phyloP scores from a whole-genome alignment of 2,797 vertebrate genomes.

The Micropoecilia bifurca region DNA sequence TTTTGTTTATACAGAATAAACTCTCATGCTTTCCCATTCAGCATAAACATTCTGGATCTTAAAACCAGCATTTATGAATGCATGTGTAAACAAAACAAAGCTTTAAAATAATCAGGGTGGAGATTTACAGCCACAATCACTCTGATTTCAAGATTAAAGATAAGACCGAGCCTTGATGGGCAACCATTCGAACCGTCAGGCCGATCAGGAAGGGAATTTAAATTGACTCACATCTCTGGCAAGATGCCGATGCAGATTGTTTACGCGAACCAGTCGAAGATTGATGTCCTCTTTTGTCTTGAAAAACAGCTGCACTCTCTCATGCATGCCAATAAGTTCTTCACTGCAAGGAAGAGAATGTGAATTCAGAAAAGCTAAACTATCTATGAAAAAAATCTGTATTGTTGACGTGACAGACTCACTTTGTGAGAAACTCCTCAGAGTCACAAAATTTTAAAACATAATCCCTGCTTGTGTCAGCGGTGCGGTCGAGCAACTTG shows the following conservation, averaged over 20 bases:
- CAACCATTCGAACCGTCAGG: constrained; percentile 36
- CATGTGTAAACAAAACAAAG: constrained; percentile 71
- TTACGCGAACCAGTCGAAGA: constrained; percentile 63
- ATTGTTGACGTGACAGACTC: constrained; percentile 8
- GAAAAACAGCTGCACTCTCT: constrained; percentile 67
- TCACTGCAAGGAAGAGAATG: constrained; percentile 54
- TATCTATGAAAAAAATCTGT: background rate
- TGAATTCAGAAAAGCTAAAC: background rate
- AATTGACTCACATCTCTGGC: constrained; percentile 70
- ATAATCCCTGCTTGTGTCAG: constrained; percentile 15
- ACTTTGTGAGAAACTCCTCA: constrained; percentile 79
- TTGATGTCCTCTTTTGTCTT: constrained; percentile 61
- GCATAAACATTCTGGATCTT: background rate
- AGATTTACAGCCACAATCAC: constrained; percentile 42
- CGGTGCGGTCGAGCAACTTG: constrained; percentile 51
- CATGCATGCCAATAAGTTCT: constrained; percentile 69
- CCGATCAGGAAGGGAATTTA: constrained; percentile 20
- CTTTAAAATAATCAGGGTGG: constrained; percentile 44
- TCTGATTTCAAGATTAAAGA: constrained; percentile 22
- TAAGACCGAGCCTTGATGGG: constrained; percentile 16
- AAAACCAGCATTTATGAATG: constrained; percentile 27
- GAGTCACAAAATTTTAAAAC: constrained; percentile 77
- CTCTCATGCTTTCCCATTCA: background rate
- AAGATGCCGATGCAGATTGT: constrained; percentile 46
- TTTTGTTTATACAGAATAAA: background rate